Percentiles rank a stretch among this genome's conserved stretches.
Conservation (phyloP, 2,113 vertebrate genomes). For the Rostratula benghalensis region DNA sequence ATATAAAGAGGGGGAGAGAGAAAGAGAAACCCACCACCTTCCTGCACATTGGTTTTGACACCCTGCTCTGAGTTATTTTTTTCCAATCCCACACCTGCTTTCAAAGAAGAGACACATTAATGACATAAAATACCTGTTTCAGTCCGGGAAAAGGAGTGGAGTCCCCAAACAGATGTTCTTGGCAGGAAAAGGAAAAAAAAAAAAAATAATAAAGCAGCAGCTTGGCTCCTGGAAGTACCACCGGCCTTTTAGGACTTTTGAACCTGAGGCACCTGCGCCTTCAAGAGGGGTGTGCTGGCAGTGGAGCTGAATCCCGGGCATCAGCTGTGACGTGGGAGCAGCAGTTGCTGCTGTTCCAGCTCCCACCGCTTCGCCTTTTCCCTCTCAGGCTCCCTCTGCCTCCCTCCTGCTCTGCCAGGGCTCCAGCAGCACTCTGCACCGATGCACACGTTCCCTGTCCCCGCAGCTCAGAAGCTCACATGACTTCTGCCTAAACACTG, state of each 20-base stretch:
- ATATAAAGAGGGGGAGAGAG: background rate
- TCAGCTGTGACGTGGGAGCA: background rate
- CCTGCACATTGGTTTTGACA: background rate
- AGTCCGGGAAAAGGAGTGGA: background rate
- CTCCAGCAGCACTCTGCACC: constrained; percentile 58
- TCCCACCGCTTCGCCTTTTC: constrained; percentile 39
- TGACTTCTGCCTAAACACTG: constrained; percentile 59
- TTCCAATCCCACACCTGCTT: background rate
- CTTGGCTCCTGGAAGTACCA: background rate
- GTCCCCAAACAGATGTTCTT: background rate
- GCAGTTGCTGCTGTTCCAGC: constrained; percentile 52
- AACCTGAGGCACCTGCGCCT: background rate
- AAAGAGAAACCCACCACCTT: background rate
- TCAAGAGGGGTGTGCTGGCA: background rate
- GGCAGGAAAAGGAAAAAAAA: background rate
- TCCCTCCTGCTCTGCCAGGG: constrained; percentile 33
- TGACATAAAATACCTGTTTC: constrained; percentile 57
- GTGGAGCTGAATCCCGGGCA: background rate
- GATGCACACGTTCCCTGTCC: constrained; percentile 54
- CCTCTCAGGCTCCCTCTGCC: constrained; percentile 36
- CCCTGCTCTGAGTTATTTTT: background rate
- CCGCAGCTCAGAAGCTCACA: constrained; percentile 66
- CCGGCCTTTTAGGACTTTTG: background rate
- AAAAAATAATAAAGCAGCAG: background rate
- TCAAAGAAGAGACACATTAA: background rate